Base-by-base conservation (phyloP, 2,113 vertebrate genomes). In the Nibea coibor region DNA sequence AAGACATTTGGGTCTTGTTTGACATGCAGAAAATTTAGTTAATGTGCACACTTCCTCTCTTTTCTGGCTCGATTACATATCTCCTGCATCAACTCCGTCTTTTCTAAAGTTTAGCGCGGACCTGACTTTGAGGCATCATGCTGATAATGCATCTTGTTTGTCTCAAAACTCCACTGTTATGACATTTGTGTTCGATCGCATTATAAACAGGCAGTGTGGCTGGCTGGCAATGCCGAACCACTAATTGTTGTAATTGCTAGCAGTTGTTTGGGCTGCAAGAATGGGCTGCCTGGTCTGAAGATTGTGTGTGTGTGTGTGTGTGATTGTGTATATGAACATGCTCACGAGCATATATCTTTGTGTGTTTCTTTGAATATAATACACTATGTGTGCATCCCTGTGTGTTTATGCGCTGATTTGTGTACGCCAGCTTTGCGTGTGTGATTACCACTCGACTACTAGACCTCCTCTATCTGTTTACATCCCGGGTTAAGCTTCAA, bases 211-310 rank as follows among this genome's bases (percentile, higher is more conserved):
- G 96, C 96, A 95, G 96, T 47, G 95, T 95, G 95, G 95, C 96
- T 96, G 96, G 96, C 96, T 97, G 96, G 96, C 96, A 95, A 94
- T 92, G 95, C 96, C 92, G 94, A 96, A 96, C 96, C 97, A 97
- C 97, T 97, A 97, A 98, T 97, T 97, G 96, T 94, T 95, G 94
- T 97, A 97, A 98, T 98, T 97, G 97, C 97, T 97, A 96, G 96
- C 97, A 98, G 97, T 97, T 97, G 96, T 96, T 96, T 96, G 96
- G 80, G 95, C 94, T 94, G 94, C 95, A 90, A 95, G 94, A 94
- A 24, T 2, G 94, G 93, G 94, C 95, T 88, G 74, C 72, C 72
- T 72, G 72, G 93, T 94, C 94, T 94, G 94, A 93, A 94, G 12
- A 24, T 4, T n/a, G 28, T 31, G 54, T 83, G 67, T 59, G 26